Percentiles rank a stretch among this genome's conserved stretches.
Conservation (phyloP, 2,113 vertebrate genomes). For the Calyptomena viridis region DNA sequence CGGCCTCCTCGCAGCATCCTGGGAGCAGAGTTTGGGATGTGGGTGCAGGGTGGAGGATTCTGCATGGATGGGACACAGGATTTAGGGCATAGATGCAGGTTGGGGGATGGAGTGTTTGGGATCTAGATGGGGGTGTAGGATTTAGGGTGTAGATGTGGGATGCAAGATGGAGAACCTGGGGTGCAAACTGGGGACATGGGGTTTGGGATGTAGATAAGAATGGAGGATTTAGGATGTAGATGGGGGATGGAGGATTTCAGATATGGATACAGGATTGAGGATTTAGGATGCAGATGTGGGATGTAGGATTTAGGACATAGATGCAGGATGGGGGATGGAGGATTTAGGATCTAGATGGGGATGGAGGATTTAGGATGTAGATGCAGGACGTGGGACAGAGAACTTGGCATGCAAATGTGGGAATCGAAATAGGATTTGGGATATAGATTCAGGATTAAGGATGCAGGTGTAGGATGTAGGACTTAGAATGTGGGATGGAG, state of each 20-base stretch:
- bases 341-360: neutral
- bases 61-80: fast-evolving
- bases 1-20: fast-evolving
- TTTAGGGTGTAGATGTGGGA: neutral
- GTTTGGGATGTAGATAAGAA: neutral
- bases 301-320: too few relatives aligned
- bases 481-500: neutral
- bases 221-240: neutral
- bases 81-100: neutral
- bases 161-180: neutral
- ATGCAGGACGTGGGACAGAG: neutral
- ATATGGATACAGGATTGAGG: too few relatives aligned
- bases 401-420: neutral
- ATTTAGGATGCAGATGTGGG: neutral
- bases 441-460: neutral
- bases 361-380: neutral
- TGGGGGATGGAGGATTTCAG: neutral
- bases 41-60: neutral
- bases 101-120: neutral
- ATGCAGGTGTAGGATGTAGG: neutral
- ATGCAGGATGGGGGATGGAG: neutral
- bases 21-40: neutral
- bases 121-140: neutral
- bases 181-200: neutral
- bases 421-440: neutral